Base-by-base conservation (phyloP, 2,797 vertebrate species). In the Acestrorhynchus altus region DNA sequence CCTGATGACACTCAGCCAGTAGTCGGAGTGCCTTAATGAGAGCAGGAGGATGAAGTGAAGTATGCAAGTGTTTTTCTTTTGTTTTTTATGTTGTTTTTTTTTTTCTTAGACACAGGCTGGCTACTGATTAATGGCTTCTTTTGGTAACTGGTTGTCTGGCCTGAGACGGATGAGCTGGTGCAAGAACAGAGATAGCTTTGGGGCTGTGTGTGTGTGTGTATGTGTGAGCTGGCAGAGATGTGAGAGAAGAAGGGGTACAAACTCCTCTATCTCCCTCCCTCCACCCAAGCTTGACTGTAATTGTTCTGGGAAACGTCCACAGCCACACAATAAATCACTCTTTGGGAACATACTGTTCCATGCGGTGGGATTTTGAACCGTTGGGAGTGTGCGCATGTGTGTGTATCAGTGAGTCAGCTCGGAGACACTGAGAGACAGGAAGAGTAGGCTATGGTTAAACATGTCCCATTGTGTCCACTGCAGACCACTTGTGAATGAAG, bases 301-400 rank as follows among this genome's bases (percentile, higher is more conserved):
- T 93, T 91, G 90, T 93, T 90, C 90, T 88, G 88, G 89, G 90
- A 92, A 91, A 89, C 80, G 49, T 90, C 87, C 86, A 88, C 87
- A 69, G 72, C 87, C 77, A 88, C 87, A 89, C 86, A 91, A 91
- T 93, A 90, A 93, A 92, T 92, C 89, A 90, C 90, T 88, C 82
- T 81, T 86, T 82, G 86, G 87, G 90, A 92, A 92, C 91, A 91
- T 83, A 49, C 81, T 92, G 91, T 92, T 91, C 91, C 86, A 60
- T 79, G 66, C 77, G 81, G 79, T 83, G 86, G 84, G 88, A 72
- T 72, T 75, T 69, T 39, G 44, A 71, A 74, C 74, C 20, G 28
- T 61, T 68, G 49, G 31, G 66, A 61, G 54, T 77, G n/a, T n/a
- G n/a, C n/a, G n/a, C n/a, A n/a, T 51, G 76, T 35, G 76, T 63